Base-by-base conservation (phyloP, 1,140 invertebrate genomes). In the Mizuhopecten yessoensis region DNA sequence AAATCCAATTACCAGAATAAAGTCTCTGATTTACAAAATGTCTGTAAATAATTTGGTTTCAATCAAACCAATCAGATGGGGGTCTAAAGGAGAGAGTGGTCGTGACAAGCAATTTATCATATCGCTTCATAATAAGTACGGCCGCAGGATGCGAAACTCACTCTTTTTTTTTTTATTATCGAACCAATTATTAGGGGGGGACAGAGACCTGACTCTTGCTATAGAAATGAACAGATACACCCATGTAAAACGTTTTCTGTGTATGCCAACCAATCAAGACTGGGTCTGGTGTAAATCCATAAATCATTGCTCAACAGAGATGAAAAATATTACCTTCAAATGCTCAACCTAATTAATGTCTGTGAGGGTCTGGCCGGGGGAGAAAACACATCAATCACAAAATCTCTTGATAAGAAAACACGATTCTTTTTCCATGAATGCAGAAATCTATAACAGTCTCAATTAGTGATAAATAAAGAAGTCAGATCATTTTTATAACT, bases 271-370 rank as follows among this genome's bases (percentile, higher is more conserved):
- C 57, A 75, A 75, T 75, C 57, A 75, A 75, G 57, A 75, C 57
- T 5, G n/a, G n/a, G 57, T 75, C 23, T 75, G 57, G 57, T n/a
- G n/a, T 29, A 75, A 75, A 75, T 75, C 57, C n/a, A 75, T 75
- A 75, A 75, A 75, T 75, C 57, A 75, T 75, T 75, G n/a, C 57
- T 75, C 57, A 75, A 75, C 57, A 17, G 57, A 17, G 57, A 75
- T 75, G 57, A 75, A 75, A 75, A 75, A 75, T 75, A 75, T 75
- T 75, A 75, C 57, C 57, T 75, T 75, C 57, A 75, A 75, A 75
- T 75, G 9, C 57, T 29, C 57, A 75, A 75, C 5, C 57, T 75
- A 75, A 75, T 75, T n/a, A 75, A 75, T 1, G 57, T 75, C 57
- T 29, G 57, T 29, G 57, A 75, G 57, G 57, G 57, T 75, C 57